A percentile compares a stretch with the other conserved stretches of the same genome.
These are phyloP conservation scores for Nyleta sp. DNA, from an alignment of 2,888 invertebrate species.

Conservation along the genomic window DNA sequence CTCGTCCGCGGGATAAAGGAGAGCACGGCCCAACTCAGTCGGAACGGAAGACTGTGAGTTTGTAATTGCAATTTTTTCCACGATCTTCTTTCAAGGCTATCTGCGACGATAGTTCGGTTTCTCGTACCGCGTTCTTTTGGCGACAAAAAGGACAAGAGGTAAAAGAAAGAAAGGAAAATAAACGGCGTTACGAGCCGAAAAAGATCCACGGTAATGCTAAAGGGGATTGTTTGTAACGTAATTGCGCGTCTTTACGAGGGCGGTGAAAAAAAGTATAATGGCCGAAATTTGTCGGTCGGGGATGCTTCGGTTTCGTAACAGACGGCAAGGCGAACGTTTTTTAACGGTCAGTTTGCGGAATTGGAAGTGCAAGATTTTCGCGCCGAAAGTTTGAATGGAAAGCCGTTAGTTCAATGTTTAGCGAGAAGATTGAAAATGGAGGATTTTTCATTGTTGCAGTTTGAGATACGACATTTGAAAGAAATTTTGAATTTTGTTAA, in stretches of 20 bases:
- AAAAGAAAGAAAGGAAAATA: constrained; percentile 39
- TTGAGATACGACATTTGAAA: too few relatives aligned
- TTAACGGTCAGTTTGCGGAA: too few relatives aligned
- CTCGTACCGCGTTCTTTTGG: constrained; percentile 50
- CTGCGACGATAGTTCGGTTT: constrained; percentile 33
- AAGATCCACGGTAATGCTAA: constrained; percentile 23
- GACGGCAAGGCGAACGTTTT: too few relatives aligned
- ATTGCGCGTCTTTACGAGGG: constrained; percentile 24
- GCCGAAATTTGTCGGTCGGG: too few relatives aligned
- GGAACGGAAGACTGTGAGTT: constrained; percentile 47
- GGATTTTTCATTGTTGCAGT: too few relatives aligned
- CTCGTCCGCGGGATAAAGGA: constrained; percentile 38
- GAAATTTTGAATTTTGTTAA: too few relatives aligned
- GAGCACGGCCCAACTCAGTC: constrained; percentile 39
- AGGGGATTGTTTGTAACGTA: constrained; percentile 28
- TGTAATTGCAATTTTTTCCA: constrained; percentile 59
- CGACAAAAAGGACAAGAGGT: too few relatives aligned
- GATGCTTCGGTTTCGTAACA: too few relatives aligned
- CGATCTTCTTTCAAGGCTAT: constrained; percentile 55
- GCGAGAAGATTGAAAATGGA: too few relatives aligned
- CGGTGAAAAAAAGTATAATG: constrained; percentile 20
- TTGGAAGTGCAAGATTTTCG: too few relatives aligned
- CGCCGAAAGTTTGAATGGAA: too few relatives aligned
- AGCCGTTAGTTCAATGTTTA: too few relatives aligned
- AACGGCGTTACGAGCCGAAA: constrained; percentile 36